Evolutionary conservation across 2,113 vertebrate species (phyloP).

Genomic region (Hydrochoerus hydrochaeris): DNA sequence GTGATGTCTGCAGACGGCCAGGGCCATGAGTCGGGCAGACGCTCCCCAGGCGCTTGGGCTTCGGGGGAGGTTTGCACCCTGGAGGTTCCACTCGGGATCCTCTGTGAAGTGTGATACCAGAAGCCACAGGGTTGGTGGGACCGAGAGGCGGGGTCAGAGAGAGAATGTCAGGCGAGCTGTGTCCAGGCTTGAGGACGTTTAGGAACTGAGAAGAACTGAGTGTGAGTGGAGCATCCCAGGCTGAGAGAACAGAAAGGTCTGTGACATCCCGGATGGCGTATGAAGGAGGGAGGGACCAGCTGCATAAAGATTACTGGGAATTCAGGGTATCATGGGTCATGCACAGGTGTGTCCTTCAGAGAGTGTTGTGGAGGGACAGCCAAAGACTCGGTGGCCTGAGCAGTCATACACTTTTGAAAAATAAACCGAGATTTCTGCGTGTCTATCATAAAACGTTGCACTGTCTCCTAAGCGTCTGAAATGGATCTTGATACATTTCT

Average conservation of each 20-base stretch:
- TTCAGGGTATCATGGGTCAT: neutral
- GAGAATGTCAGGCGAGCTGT: neutral
- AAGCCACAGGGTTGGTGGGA: fast-evolving
- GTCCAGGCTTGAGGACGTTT: neutral
- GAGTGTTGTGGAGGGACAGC: neutral
- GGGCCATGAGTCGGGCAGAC: neutral
- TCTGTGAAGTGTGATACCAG: no score
- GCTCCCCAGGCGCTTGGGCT: no score
- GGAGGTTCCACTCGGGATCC: neutral
- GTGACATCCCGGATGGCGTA: neutral
- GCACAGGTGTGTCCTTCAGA: neutral
- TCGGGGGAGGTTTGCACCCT: neutral
- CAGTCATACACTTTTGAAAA: neutral
- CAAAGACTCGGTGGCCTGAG: neutral
- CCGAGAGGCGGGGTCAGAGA: neutral
- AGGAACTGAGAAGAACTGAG: neutral
- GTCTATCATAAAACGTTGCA: neutral
- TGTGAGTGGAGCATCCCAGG: fast-evolving
- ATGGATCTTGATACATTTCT: neutral
- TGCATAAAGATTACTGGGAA: neutral
- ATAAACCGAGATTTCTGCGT: neutral
- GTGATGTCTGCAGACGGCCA: no score
- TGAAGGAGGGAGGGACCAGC: neutral
- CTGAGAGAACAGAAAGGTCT: neutral
- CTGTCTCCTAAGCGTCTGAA: neutral